Evolutionary conservation across 2,113 vertebrate genomes (phyloP), one percentile per base, ranked within the genome.

Genomic region (Archilochus colubris): DNA sequence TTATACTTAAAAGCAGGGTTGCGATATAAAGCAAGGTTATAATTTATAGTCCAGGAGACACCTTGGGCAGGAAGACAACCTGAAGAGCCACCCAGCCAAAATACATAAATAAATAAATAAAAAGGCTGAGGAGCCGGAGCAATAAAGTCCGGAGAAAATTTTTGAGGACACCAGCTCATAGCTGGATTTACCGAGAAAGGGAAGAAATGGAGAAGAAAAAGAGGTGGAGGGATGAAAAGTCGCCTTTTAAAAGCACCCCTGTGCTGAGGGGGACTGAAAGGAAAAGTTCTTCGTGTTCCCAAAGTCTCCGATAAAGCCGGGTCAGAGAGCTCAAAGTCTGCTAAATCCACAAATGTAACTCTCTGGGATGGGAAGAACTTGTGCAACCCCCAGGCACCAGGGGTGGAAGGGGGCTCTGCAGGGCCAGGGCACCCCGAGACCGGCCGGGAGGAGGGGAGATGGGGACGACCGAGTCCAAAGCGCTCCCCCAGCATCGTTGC

Each of bases 11-110:
- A 77, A 70, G 69, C 69, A 75, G 91, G 89, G 91, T 84, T 87
- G 74, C 50, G 20, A 83, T 91, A 81, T 50, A 77, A 91, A 91
- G 86, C 77, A 58, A 59, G 95, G 97, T 82, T 89, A 66, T 95
- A 96, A 96, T 95, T 97, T 91, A 75, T 82, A 82, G 44, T 67
- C 74, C 38, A 82, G 93, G 74, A 83, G 88, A 90, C 91, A 94
- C 94, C 96, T 96, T 86, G 66, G 72, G 82, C 76, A 91, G 61
- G 18, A 83, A 86, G 93, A 93, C 87, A 94, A 91, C 93, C 66
- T 84, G 64, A 77, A 64, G 63, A 86, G 83, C 59, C 94, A 91
- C 92, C 91, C 86, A 90, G 84, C 23, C 83, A 91, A 73, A 48
- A 40, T 40, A 40, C 11, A 40, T 40, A 40, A 40, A 40, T 40